Evolutionary conservation across 2,797 vertebrate species (phyloP).

Genomic region (Chlorospingus semifuscus): DNA sequence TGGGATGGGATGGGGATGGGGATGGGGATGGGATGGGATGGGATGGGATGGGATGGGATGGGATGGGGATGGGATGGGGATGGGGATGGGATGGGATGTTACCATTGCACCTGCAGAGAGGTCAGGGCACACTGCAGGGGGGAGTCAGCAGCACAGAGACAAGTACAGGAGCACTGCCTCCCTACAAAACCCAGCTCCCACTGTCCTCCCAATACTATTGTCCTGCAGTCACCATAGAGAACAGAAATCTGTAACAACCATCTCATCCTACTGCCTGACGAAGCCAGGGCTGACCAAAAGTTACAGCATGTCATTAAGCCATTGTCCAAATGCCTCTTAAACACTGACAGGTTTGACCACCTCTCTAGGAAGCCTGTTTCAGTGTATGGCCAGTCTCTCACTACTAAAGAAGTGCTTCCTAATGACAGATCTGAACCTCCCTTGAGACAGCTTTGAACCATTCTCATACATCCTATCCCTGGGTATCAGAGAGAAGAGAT

Average conservation of each 20-base stretch:
- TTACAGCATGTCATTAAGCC: background rate
- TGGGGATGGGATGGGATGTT: accelerated
- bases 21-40: too few relatives aligned
- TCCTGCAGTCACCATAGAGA: background rate
- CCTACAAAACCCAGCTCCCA: background rate
- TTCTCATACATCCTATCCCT: accelerated
- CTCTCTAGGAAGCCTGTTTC: background rate
- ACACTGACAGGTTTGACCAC: background rate
- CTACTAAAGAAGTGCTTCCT: background rate
- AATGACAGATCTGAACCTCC: background rate
- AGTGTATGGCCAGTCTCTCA: background rate
- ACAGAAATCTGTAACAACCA: background rate
- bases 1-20: too few relatives aligned
- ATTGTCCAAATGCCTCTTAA: background rate
- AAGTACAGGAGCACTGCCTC: background rate
- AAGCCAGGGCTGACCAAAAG: background rate
- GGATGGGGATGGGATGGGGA: too few relatives aligned
- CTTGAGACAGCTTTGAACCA: background rate
- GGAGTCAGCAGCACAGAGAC: background rate
- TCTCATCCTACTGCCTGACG: background rate
- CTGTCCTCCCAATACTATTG: accelerated
- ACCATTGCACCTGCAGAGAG: accelerated
- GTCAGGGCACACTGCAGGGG: background rate
- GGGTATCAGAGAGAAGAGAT: background rate
- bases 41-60: too few relatives aligned